A percentile compares a stretch with the other conserved stretches of the same genome.
These are phyloP conservation scores for Leptinotarsa peninsularis DNA, from an alignment of 2,888 invertebrate genomes.

Conservation along the genomic window DNA sequence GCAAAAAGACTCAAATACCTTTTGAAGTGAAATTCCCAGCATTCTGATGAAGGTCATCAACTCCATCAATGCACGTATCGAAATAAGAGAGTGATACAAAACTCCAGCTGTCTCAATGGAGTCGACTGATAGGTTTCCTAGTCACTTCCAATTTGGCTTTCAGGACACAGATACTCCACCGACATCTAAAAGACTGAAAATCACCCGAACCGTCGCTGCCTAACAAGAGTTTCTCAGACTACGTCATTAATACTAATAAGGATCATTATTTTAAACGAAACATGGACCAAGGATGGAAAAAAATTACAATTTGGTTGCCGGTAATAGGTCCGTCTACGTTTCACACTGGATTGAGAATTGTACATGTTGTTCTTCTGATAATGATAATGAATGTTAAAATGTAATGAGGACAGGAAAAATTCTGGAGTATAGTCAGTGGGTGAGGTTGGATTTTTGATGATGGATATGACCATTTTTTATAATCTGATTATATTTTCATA, in stretches of 20 bases:
- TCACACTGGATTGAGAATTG: slow-evolving; percentile 32
- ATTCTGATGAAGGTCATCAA: too few relatives aligned
- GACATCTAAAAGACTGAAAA: slow-evolving; percentile 27
- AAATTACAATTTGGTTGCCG: slow-evolving; percentile 34
- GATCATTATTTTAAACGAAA: slow-evolving; percentile 47
- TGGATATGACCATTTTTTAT: too few relatives aligned
- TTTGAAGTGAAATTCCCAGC: too few relatives aligned
- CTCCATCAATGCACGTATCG: too few relatives aligned
- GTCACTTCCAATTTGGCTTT: slow-evolving; percentile 25
- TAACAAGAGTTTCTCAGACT: slow-evolving; percentile 36
- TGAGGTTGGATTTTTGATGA: too few relatives aligned
- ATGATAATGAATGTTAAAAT: slow-evolving; percentile 42
- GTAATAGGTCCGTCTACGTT: slow-evolving; percentile 34
- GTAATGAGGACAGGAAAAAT: slow-evolving; percentile 46
- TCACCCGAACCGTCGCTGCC: slow-evolving; percentile 26
- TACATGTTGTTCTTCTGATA: slow-evolving; percentile 30
- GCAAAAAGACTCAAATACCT: too few relatives aligned
- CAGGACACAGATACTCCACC: slow-evolving; percentile 23
- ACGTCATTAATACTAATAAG: slow-evolving; percentile 49
- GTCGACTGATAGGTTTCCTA: not conserved
- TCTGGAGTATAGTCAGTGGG: slow-evolving; percentile 27
- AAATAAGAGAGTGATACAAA: too few relatives aligned
- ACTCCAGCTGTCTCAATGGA: too few relatives aligned
- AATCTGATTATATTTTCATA: too few relatives aligned
- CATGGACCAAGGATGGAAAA: slow-evolving; percentile 31